Evolutionary conservation across 2,888 invertebrate species (phyloP), one percentile per base, ranked within the genome.

Genomic region (Andrena chrysosceles): DNA sequence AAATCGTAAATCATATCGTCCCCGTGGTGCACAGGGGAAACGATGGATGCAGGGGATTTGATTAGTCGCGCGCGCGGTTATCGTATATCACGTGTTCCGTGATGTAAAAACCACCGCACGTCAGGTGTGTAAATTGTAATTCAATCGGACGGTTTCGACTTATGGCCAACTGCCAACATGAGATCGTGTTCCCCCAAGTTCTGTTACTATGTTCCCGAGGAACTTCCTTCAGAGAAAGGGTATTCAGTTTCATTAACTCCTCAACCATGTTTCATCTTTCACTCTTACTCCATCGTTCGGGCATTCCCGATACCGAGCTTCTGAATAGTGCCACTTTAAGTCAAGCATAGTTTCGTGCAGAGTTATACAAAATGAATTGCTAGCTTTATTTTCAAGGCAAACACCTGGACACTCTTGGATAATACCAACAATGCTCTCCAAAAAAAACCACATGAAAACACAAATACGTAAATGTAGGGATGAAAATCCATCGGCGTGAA

Each of bases 171-270:
- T 74, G 73, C 69, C 64, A 73, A 79, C 72, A 69, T 64, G 59
- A 63, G 79, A 82, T 82, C 79, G 60, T 62, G 70, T 74, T 69
- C 69, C 59, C 26, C 60, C 79, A 74, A 71, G 29, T 48, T 66
- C 29, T 66, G 54, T 67, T 64, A 70, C 74, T 79, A 79, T 56
- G 66, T 67, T 70, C 54, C 54, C 66, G 64, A 59, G 79, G 74
- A 56, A 64, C 63, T 68, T 49, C 54, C 29, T 56, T 16, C 54
- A 23, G 10, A n/a, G 49, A 54, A 49, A 49, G n/a, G 26, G 49
- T 64, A 31, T 63, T 59, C 13, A 52, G 66, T 77, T 73, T 77
- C 72, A 31, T 67, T 62, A 56, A 54, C 54, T 71, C 68, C 48
- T 52, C 59, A 67, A 10, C 23, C 8, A 52, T 48, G 54, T 72